Percentiles rank a stretch among this genome's conserved stretches.
These are phyloP conservation scores for Xenopus tropicalis DNA, from an alignment of 2,113 vertebrate genomes.

Conservation along the genomic window DNA sequence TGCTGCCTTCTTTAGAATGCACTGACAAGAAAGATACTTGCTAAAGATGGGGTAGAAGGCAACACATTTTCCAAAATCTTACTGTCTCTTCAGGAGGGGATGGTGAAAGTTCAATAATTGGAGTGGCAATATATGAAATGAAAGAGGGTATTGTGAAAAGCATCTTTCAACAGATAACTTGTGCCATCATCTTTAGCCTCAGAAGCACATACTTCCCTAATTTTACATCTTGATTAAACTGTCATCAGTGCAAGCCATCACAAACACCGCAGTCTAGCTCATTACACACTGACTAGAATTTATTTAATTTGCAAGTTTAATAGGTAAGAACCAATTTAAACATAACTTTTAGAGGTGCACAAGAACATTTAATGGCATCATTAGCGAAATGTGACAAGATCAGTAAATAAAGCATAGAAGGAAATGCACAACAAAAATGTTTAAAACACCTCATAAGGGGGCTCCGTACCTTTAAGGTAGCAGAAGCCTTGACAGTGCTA, in stretches of 20 bases:
- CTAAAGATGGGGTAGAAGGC: no score
- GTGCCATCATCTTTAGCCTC: conserved; percentile 7
- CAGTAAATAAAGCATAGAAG: conserved; percentile 42
- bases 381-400: conserved; percentile 43
- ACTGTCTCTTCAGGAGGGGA: no score
- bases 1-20: no score
- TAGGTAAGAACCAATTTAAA: conserved; percentile 45
- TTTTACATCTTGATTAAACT: conserved; percentile 46
- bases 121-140: not conserved
- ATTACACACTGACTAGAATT: conserved; percentile 41
- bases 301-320: conserved; percentile 47
- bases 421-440: conserved; percentile 35
- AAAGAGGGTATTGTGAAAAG: not conserved
- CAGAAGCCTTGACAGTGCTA: no score
- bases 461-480: no score
- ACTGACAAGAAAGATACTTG: no score
- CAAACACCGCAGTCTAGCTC: conserved; percentile 44
- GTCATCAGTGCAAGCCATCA: conserved; percentile 42
- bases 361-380: conserved; percentile 36
- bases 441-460: conserved; percentile 24
- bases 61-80: no score
- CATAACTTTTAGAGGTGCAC: conserved; percentile 42
- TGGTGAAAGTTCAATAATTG: no score
- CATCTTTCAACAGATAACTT: conserved; percentile 9
- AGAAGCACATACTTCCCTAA: conserved; percentile 36